Percentiles rank a stretch among this genome's conserved stretches.
Evolutionary conservation across 2,797 vertebrate genomes (phyloP).

Genomic region (Pangasius sanitwongsei): DNA sequence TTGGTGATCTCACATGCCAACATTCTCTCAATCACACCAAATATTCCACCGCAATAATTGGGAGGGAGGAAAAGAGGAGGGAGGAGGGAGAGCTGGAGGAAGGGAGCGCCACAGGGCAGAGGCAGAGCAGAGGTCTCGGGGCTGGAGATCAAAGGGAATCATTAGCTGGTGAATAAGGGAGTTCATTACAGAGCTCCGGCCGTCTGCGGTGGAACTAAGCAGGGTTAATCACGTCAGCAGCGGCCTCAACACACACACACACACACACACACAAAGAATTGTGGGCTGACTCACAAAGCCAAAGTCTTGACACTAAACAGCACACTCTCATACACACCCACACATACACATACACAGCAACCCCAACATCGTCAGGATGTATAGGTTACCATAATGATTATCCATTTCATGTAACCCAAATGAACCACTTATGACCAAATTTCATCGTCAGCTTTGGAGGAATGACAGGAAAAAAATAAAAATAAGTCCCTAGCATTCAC

Average conservation of each 20-base stretch:
- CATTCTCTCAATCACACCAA: constrained; percentile 23
- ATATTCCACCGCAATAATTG: constrained; percentile 50
- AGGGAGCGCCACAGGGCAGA: constrained; percentile 51
- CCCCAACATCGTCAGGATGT: constrained; percentile 28
- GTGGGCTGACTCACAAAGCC: constrained; percentile 63
- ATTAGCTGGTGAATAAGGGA: constrained; percentile 84
- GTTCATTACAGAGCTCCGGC: constrained; percentile 82
- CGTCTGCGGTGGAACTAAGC: constrained; percentile 74
- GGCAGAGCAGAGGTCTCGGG: constrained; percentile 78
- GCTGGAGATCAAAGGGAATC: constrained; percentile 83
- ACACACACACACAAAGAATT: constrained; percentile 41
- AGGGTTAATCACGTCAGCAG: constrained; percentile 77
- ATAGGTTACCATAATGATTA: constrained; percentile 38
- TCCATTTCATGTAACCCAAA: constrained; percentile 14
- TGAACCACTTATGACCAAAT: constrained; percentile 2
- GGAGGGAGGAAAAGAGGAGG: constrained; percentile 33
- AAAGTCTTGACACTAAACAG: constrained; percentile 41
- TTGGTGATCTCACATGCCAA: constrained; percentile 5
- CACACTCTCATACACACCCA: constrained; percentile 30
- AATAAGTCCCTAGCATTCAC: constrained; percentile 3
- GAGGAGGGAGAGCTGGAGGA: constrained; percentile 53
- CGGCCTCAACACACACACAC: constrained; percentile 62
- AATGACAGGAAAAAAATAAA: neutral
- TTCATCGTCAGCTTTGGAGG: neutral
- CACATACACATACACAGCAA: constrained; percentile 29